Percentiles rank a stretch among this genome's conserved stretches.
phyloP scores from a whole-genome alignment of 2,113 vertebrate genomes.

The Indri indri region DNA sequence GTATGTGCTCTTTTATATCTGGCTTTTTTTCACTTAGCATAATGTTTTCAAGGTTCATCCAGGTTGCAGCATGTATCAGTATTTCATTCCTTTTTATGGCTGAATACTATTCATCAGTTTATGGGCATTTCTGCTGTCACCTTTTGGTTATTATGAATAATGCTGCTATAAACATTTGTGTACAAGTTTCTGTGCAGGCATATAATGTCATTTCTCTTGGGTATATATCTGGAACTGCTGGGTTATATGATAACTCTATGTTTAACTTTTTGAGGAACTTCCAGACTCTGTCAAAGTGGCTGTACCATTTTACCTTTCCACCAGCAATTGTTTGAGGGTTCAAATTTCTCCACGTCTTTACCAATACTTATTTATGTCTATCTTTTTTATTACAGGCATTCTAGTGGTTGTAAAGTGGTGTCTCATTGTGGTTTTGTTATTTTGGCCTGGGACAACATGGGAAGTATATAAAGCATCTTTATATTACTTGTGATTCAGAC shows the following conservation, averaged over 20 bases:
- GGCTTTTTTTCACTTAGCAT: constrained; percentile 11
- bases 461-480: constrained; percentile 32
- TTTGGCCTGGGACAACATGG: constrained; percentile 29
- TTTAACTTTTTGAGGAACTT: constrained; percentile 10
- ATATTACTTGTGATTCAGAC: neutral
- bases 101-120: constrained; percentile 41
- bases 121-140: neutral
- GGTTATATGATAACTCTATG: neutral
- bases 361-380: neutral
- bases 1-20: neutral
- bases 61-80: neutral
- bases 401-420: neutral
- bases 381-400: constrained; percentile 36
- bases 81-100: constrained; percentile 19
- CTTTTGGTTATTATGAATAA: constrained; percentile 52
- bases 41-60: constrained; percentile 13
- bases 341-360: constrained; percentile 10
- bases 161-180: neutral
- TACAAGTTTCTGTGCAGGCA: neutral
- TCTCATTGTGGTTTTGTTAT: constrained; percentile 32
- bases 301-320: neutral
- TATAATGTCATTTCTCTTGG: constrained; percentile 45
- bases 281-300: neutral
- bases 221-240: neutral
- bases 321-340: neutral